Evolutionary conservation across 2,888 invertebrate species (phyloP), one percentile per base, ranked within the genome.

Genomic region (Rhogogaster chlorosoma): DNA sequence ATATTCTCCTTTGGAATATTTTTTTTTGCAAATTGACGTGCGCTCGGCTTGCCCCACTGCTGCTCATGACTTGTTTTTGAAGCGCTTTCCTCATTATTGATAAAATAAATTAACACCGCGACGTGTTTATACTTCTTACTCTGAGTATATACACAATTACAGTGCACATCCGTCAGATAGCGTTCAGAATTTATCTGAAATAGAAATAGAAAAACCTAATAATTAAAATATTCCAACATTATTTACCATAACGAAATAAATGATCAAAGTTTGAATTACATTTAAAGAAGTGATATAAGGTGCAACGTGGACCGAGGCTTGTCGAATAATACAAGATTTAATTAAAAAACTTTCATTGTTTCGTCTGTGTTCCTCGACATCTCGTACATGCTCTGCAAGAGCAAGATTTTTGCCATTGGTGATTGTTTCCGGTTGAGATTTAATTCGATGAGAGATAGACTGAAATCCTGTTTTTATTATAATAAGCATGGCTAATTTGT

Each of bases 391-490:
- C 45, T 26, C 84, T 10, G 84, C 84, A 32, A 15, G 0, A 36
- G 67, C 64, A n/a, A 84, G 42, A 18, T 61, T 84, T 78, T 84
- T 84, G n/a, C 78, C 70, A 49, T 84, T 84, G 49, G 38, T 77
- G 2, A 84, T 22, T 32, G 84, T 77, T 26, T 84, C 32, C 57
- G 77, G 84, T 10, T 84, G 84, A 38, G 77, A 75, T n/a, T 53
- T 22, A 0, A 84, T 84, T 26, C 61, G 12, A 57, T 84, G 84
- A n/a, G 64, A 42, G 5, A 84, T 77, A 64, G 84, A 73, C 77
- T 85, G 61, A 71, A 88, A 87, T 22, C 86, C 87, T 67, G 87
- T 87, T 83, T 85, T 85, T 49, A 88, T 86, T 18, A 88, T 86
- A 18, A 86, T 80, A 57, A 87, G 84, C 87, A 87, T 53, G 53